Evolutionary conservation across 2,797 vertebrate species (phyloP), one percentile per base, ranked within the genome.

Genomic region (Tolypeutes matacus): DNA sequence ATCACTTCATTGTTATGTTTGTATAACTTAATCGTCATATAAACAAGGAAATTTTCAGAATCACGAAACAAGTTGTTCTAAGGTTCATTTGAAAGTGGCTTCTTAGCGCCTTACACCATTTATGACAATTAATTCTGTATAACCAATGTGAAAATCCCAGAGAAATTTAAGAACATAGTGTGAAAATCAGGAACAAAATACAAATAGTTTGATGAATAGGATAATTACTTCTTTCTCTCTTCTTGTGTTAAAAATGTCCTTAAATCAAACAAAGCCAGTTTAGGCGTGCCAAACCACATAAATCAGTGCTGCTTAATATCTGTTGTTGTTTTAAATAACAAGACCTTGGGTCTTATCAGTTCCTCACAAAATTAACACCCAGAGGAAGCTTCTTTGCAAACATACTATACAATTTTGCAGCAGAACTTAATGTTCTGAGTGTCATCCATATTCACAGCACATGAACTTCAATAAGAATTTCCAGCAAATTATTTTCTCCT

Each of bases 401-500:
- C 75, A 78, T 62, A 64, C 49, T 77, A 29, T 51, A 65, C 62
- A 93, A 85, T 83, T 67, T 76, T 83, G 76, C 25, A 80, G 78
- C 80, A 53, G 75, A 90, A 67, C 77, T 83, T 8, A 94, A 94
- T 36, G 86, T 89, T 97, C 92, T 91, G 81, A 58, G 34, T 67
- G 70, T 72, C 89, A 60, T 78, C 73, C 56, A 67, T 85, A 90
- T 49, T 51, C 90, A 58, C 36, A 81, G 72, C 39, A 84, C 65
- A 42, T 23, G 76, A 95, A 94, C 67, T 88, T 92, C 53, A 80
- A 64, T 70, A 80, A 83, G 69, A 72, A 95, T 89, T 93, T 84
- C 67, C 73, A 93, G 83, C 91, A 93, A 70, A 81, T 89, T 69
- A 60, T 90, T 88, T 93, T 69, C 83, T 85, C 88, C 86, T 91